Percentiles rank a stretch among this genome's conserved stretches.
phyloP scores from a whole-genome alignment of 2,113 vertebrate genomes.

The Collichthys lucidus region DNA sequence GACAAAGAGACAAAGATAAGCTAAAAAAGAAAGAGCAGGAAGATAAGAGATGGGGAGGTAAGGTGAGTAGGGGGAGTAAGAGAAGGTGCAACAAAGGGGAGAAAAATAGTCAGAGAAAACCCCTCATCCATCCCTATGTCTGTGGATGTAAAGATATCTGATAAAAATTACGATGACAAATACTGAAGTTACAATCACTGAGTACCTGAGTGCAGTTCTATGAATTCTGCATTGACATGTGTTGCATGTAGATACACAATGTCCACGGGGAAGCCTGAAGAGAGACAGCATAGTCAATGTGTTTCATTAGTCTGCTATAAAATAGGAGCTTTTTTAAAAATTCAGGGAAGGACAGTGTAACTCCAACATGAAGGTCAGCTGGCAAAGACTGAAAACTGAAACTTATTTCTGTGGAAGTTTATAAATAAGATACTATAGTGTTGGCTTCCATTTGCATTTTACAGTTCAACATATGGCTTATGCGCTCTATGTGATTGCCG shows the following conservation, averaged over 20 bases:
- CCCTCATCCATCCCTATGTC: background rate
- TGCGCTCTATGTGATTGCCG: too few relatives aligned
- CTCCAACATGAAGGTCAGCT: background rate
- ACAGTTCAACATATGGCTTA: too few relatives aligned
- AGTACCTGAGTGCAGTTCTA: background rate
- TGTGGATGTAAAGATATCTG: background rate
- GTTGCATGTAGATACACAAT: background rate
- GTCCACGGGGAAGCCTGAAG: too few relatives aligned
- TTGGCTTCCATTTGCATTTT: too few relatives aligned
- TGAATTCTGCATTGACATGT: background rate
- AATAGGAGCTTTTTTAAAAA: too few relatives aligned
- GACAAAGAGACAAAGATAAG: background rate
- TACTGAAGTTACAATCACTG: background rate
- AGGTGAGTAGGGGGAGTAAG: background rate
- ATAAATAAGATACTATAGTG: too few relatives aligned
- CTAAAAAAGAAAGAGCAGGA: slow-evolving; percentile 31
- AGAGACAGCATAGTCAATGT: background rate
- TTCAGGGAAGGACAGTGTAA: too few relatives aligned
- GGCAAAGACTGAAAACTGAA: background rate
- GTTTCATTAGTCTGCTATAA: too few relatives aligned
- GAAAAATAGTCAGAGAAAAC: background rate
- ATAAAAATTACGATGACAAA: background rate
- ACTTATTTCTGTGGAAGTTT: too few relatives aligned
- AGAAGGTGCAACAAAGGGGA: slow-evolving; percentile 3
- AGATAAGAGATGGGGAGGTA: slow-evolving; percentile 27